Evolutionary conservation across 2,113 vertebrate genomes (phyloP).

Genomic region (Tinamus guttatus): DNA sequence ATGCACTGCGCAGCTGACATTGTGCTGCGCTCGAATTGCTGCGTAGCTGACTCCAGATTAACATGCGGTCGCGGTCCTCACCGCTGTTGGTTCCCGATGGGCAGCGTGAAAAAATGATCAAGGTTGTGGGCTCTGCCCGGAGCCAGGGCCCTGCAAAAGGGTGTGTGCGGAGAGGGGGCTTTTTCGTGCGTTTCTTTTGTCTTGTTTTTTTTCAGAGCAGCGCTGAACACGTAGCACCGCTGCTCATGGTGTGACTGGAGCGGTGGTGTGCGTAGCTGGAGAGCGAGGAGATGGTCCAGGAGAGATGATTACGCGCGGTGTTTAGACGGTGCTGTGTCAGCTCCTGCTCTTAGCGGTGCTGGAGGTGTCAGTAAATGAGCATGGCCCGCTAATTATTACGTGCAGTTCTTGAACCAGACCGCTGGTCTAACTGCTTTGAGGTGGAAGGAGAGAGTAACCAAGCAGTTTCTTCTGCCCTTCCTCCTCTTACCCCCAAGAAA

Average conservation of each 20-base stretch:
- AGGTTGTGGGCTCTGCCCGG: not conserved
- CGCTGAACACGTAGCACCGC: not conserved
- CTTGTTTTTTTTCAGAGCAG: not conserved
- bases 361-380: not conserved
- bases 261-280: not conserved
- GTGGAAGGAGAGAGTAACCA: not conserved
- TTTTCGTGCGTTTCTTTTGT: fast-evolving
- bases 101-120: not conserved
- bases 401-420: not conserved
- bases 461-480: not conserved
- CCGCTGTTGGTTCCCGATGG: not conserved
- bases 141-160: not conserved
- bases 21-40: not conserved
- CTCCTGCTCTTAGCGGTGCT: not conserved
- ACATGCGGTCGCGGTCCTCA: not conserved
- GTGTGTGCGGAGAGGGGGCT: not conserved
- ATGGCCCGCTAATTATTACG: not conserved
- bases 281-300: not conserved
- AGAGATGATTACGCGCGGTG: not conserved
- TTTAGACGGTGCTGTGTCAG: not conserved
- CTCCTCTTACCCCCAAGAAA: not conserved
- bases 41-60: not conserved
- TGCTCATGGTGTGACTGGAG: not conserved
- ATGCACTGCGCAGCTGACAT: not conserved
- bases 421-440: not conserved